Conservation (phyloP, 2,888 invertebrate genomes). For the Creontiades dilutus region DNA sequence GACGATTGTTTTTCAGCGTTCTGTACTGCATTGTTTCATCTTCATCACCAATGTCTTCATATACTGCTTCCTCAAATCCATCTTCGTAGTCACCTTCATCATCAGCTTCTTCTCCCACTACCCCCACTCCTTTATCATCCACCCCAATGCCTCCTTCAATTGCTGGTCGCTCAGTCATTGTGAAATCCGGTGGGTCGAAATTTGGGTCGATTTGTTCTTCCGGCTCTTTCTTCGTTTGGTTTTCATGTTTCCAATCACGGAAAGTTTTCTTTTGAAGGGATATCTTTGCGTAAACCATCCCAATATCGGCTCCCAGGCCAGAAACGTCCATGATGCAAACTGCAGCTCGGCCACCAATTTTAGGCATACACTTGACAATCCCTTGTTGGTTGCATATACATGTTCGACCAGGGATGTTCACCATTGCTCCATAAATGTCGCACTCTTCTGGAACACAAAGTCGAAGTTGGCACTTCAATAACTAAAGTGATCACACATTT, state of each 20-base stretch:
- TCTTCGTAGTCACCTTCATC: neutral
- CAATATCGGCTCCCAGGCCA: neutral
- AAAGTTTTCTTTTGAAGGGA: neutral
- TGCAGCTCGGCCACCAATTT: neutral
- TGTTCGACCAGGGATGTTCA: neutral
- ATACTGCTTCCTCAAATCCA: neutral
- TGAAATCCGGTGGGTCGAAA: constrained; percentile 9
- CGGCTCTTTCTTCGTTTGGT: neutral
- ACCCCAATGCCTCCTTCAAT: neutral
- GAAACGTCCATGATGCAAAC: neutral
- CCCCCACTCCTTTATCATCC: neutral
- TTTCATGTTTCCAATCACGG: neutral
- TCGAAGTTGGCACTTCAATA: too few species aligned
- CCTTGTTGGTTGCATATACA: neutral
- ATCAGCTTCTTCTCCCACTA: neutral
- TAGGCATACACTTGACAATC: neutral
- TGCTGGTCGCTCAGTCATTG: neutral
- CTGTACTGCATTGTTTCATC: neutral
- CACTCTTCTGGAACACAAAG: neutral
- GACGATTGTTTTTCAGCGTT: too few species aligned
- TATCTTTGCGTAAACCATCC: neutral
- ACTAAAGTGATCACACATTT: too few species aligned
- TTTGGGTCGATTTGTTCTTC: neutral
- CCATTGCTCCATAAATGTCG: neutral
- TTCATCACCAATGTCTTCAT: neutral